Conservation (phyloP, 2,797 vertebrate species). For the Perdix hodgsoniae region DNA sequence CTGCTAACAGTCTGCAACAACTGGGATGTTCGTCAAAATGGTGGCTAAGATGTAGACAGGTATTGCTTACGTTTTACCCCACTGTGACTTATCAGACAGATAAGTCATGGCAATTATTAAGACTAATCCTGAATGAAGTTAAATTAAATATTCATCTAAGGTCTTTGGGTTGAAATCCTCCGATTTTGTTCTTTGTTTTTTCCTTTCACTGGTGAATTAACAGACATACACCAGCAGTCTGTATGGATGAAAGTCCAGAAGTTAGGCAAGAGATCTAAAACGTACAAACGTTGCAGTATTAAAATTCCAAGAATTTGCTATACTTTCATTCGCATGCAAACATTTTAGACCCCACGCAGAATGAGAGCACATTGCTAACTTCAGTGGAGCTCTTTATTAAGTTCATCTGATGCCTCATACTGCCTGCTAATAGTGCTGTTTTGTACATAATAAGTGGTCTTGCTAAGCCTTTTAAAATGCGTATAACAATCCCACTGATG, state of each 20-base stretch:
- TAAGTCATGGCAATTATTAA: not conserved
- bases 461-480: constrained; percentile 39
- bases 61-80: not conserved
- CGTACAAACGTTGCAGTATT: not conserved
- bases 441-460: not conserved
- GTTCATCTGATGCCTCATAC: not conserved
- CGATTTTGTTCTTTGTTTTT: not conserved
- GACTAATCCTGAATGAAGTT: not conserved
- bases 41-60: not conserved
- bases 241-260: not conserved
- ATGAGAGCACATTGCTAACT: not conserved
- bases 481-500: constrained; percentile 1
- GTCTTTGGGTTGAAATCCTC: not conserved
- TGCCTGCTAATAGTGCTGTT: constrained; percentile 1
- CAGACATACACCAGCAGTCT: not conserved
- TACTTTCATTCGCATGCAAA: not conserved
- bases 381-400: not conserved
- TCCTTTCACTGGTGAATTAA: not conserved
- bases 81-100: not conserved
- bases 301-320: not conserved
- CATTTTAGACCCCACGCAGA: not conserved
- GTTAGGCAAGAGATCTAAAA: not conserved
- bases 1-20: not conserved
- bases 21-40: not conserved
- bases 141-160: not conserved